Conservation (phyloP, 2,797 vertebrate genomes). For the Echiichthys vipera region DNA sequence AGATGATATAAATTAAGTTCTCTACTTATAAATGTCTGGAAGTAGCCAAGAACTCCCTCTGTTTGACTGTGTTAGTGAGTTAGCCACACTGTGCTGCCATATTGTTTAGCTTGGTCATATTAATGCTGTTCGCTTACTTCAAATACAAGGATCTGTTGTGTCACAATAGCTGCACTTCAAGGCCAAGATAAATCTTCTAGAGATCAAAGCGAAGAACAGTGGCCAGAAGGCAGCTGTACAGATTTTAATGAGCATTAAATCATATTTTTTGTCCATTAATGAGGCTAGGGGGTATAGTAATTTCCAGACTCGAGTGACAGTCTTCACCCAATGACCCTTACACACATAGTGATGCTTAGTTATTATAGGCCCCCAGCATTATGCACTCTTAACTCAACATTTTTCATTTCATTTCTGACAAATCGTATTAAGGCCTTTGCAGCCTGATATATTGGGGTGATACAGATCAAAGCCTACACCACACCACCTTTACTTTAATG, state of each 20-base stretch:
- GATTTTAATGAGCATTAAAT: slow-evolving; percentile 77
- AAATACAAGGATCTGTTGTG: slow-evolving; percentile 49
- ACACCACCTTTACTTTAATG: slow-evolving; percentile 32
- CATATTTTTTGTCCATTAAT: slow-evolving; percentile 70
- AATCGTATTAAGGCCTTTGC: slow-evolving; percentile 35
- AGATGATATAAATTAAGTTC: neutral
- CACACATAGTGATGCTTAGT: slow-evolving; percentile 49
- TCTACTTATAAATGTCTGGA: neutral
- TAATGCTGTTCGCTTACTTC: slow-evolving; percentile 25
- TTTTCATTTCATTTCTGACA: slow-evolving; percentile 49
- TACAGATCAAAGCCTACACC: slow-evolving; percentile 47
- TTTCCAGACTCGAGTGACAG: slow-evolving; percentile 63
- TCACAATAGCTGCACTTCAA: slow-evolving; percentile 60
- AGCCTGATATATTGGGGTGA: slow-evolving; percentile 41
- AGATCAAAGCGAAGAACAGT: slow-evolving; percentile 74
- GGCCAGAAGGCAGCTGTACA: slow-evolving; percentile 54
- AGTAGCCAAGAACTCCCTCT: slow-evolving; percentile 8
- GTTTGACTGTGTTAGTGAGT: slow-evolving; percentile 12
- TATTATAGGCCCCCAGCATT: slow-evolving; percentile 40
- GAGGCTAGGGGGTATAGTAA: slow-evolving; percentile 45
- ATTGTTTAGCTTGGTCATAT: slow-evolving; percentile 46
- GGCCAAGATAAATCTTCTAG: slow-evolving; percentile 65
- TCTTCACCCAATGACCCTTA: slow-evolving; percentile 64
- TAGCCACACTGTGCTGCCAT: slow-evolving; percentile 8
- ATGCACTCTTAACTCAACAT: slow-evolving; percentile 20